phyloP scores from a whole-genome alignment of 1,140 invertebrate species.

The Drosophila miranda region DNA sequence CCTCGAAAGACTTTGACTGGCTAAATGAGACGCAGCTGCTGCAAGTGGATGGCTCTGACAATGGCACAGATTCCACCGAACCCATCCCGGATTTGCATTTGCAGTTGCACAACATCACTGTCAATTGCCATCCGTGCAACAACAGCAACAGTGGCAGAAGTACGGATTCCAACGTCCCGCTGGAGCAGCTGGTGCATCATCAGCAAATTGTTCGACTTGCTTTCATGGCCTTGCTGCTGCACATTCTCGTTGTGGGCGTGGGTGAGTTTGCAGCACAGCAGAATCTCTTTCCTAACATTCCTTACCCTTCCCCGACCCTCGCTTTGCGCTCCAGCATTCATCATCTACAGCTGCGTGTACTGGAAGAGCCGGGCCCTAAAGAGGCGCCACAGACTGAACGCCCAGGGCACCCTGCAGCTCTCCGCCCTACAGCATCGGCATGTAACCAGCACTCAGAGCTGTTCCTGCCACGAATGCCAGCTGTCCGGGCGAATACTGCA shows the following conservation, averaged over 20 bases:
- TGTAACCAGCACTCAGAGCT: constrained; percentile 40
- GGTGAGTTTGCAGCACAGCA: constrained; percentile 22
- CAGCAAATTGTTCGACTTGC: constrained; percentile 30
- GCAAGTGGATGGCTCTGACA: constrained; percentile 22
- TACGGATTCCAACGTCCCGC: background rate
- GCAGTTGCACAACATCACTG: background rate
- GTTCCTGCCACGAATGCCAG: constrained; percentile 48
- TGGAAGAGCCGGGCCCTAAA: constrained; percentile 15
- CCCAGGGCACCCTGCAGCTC: constrained; percentile 1
- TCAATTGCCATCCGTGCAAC: background rate
- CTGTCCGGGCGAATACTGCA: constrained; percentile 50
- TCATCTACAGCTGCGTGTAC: constrained; percentile 50
- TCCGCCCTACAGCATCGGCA: constrained; percentile 28
- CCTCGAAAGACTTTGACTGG: constrained; percentile 27
- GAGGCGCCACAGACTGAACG: background rate
- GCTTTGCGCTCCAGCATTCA: constrained; percentile 28
- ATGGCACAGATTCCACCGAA: constrained; percentile 22
- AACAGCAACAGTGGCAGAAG: background rate
- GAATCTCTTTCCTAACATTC: background rate
- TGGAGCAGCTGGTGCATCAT: constrained; percentile 11
- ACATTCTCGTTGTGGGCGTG: constrained; percentile 46
- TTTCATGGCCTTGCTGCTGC: constrained; percentile 43
- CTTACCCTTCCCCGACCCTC: background rate
- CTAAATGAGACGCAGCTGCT: constrained; percentile 47
- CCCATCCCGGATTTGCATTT: background rate